These are phyloP conservation scores for Drymonia ruficornis DNA, from an alignment of 2,888 invertebrate genomes.

Conservation along the genomic window DNA sequence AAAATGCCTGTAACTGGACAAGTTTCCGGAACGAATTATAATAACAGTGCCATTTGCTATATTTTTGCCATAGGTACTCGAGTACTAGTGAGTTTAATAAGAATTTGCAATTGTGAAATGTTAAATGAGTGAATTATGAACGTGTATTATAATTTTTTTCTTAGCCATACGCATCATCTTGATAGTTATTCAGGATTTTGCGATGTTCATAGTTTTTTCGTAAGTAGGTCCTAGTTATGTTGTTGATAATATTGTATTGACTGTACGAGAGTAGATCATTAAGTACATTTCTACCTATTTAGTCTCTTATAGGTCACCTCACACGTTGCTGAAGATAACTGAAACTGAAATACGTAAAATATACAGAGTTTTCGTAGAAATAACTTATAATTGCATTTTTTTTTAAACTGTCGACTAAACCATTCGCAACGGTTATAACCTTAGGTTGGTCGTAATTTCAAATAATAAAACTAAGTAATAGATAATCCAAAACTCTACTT, in stretches of 20 bases:
- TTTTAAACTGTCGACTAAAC: too few species aligned
- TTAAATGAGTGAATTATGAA: slow-evolving; percentile 28
- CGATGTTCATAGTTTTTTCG: slow-evolving; percentile 73
- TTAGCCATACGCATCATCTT: slow-evolving; percentile 47
- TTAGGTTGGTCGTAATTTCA: too few species aligned
- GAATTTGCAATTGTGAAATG: slow-evolving; percentile 52
- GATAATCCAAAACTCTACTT: too few species aligned
- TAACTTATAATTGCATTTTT: slow-evolving; percentile 15
- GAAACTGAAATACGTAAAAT: slow-evolving; percentile 50
- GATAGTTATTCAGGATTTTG: slow-evolving; percentile 58
- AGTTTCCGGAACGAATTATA: slow-evolving; percentile 33
- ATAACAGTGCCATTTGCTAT: slow-evolving; percentile 49
- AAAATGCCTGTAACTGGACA: slow-evolving; percentile 46
- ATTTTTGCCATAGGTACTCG: slow-evolving; percentile 38
- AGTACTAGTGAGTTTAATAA: slow-evolving; percentile 27
- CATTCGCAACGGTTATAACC: too few species aligned
- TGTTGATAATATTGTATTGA: slow-evolving; percentile 73
- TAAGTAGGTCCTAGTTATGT: slow-evolving; percentile 75
- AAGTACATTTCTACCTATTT: slow-evolving; percentile 77
- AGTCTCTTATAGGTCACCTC: slow-evolving; percentile 70
- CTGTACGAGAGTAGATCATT: slow-evolving; percentile 64
- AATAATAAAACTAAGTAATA: too few species aligned
- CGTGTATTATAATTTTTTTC: slow-evolving; percentile 46
- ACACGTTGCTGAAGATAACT: slow-evolving; percentile 59
- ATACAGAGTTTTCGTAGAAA: slow-evolving; percentile 36